Conservation (phyloP, 1,140 invertebrate genomes). For the Callitettix versicolor region DNA sequence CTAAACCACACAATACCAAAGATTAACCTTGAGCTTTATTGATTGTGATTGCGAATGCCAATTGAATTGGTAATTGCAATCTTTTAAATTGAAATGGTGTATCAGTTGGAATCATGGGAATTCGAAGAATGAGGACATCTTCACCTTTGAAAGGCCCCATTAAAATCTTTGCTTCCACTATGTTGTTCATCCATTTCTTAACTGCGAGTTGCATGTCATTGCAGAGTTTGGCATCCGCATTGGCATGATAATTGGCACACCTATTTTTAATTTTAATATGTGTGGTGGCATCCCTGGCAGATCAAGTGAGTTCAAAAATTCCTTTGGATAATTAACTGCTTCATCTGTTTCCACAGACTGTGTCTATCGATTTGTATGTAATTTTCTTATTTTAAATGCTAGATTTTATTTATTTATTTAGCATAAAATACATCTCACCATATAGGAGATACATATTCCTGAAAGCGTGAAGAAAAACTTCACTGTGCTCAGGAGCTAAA, state of each 20-base stretch:
- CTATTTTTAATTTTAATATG: slow-evolving; percentile 31
- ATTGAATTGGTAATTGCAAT: slow-evolving; percentile 29
- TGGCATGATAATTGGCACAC: slow-evolving; percentile 32
- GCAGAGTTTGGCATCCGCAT: slow-evolving; percentile 33
- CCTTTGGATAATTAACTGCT: slow-evolving; percentile 29
- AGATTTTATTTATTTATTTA: no score
- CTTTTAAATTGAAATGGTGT: slow-evolving; percentile 18
- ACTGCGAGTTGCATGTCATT: slow-evolving; percentile 35
- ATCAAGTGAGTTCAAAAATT: slow-evolving; percentile 31
- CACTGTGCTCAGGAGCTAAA: no score
- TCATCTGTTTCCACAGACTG: slow-evolving; percentile 18
- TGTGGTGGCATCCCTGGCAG: slow-evolving; percentile 31
- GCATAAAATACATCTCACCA: no score
- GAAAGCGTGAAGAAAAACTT: no score
- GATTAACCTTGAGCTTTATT: no score
- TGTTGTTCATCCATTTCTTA: slow-evolving; percentile 28
- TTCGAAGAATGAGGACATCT: slow-evolving; percentile 16
- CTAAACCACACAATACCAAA: slow-evolving; percentile 21
- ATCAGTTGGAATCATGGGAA: slow-evolving; percentile 18
- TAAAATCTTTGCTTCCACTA: slow-evolving; percentile 3
- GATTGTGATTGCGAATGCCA: slow-evolving; percentile 33
- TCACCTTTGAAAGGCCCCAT: slow-evolving; percentile 13
- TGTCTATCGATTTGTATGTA: no score
- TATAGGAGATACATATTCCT: no score
- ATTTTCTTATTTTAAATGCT: no score